These are phyloP conservation scores for Microcebus ravelobensis DNA, from an alignment of 2,113 vertebrate species.

Conservation along the genomic window DNA sequence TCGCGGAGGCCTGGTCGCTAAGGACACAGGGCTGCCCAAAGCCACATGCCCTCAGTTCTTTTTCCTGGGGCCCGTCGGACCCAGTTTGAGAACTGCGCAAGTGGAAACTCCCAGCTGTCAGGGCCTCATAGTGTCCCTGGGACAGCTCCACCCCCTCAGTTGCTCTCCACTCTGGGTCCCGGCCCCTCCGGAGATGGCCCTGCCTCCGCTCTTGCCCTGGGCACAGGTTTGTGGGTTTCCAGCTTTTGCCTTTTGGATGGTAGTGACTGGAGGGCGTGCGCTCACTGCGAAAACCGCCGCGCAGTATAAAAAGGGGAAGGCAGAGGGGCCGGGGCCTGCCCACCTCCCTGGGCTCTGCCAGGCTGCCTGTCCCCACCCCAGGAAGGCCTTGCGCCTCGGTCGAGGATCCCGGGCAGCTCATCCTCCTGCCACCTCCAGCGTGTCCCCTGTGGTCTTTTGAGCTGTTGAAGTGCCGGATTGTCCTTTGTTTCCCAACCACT, in stretches of 20 bases:
- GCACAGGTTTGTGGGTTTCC: neutral
- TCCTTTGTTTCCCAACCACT: fast-evolving
- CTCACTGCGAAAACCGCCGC: fast-evolving
- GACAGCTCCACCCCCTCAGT: fast-evolving
- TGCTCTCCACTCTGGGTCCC: fast-evolving
- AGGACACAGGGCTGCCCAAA: neutral
- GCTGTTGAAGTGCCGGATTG: fast-evolving
- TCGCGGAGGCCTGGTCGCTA: neutral
- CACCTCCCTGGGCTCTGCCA: fast-evolving
- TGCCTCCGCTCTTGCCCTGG: neutral
- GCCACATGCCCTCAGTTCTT: neutral
- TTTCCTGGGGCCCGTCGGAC: neutral
- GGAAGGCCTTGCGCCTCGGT: neutral
- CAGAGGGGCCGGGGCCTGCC: neutral
- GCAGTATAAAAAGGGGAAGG: fast-evolving
- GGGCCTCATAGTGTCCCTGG: fast-evolving
- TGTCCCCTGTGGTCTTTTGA: neutral
- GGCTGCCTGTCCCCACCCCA: neutral
- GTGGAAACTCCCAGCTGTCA: fast-evolving
- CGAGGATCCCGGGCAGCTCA: fast-evolving
- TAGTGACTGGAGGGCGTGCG: fast-evolving
- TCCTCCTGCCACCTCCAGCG: fast-evolving
- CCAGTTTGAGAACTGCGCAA: too few relatives aligned
- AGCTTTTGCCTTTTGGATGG: neutral
- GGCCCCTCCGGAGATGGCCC: neutral